phyloP scores from a whole-genome alignment of 2,797 vertebrate species.

The Eidolon dupreanum region DNA sequence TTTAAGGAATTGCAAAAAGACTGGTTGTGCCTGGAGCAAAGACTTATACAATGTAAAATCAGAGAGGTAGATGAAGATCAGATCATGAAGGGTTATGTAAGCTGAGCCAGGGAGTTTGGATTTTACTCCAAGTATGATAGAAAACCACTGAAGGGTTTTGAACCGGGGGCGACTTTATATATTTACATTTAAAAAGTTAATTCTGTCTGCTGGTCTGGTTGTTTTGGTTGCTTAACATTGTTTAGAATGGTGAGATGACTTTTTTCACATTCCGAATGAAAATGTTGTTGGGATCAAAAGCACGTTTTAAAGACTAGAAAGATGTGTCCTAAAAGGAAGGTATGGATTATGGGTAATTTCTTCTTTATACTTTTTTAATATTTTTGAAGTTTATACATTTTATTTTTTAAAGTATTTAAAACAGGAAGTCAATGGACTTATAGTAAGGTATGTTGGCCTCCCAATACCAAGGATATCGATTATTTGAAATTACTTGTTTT shows the following conservation, averaged over 20 bases:
- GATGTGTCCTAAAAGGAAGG: neutral
- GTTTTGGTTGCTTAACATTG: constrained; percentile 9
- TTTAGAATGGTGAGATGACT: neutral
- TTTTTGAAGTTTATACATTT: constrained; percentile 50
- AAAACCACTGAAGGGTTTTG: neutral
- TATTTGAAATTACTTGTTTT: neutral
- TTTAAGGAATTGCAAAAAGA: neutral
- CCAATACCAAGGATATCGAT: neutral
- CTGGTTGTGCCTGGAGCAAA: neutral
- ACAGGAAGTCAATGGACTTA: neutral
- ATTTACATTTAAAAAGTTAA: constrained; percentile 2
- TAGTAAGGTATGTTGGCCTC: constrained; percentile 19
- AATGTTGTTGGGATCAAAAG: neutral
- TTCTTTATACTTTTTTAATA: neutral
- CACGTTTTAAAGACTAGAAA: neutral
- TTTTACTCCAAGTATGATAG: neutral
- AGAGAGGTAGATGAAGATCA: neutral
- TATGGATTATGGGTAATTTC: neutral
- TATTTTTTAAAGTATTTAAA: constrained; percentile 30
- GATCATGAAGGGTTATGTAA: neutral
- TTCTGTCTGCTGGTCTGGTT: neutral
- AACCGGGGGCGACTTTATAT: neutral
- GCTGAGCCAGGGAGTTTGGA: neutral
- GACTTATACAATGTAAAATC: neutral
- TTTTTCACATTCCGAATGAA: constrained; percentile 32